A percentile compares a stretch with the other conserved stretches of the same genome.
These are phyloP conservation scores for Theropithecus gelada DNA, from an alignment of 2,113 vertebrate species.

Conservation along the genomic window DNA sequence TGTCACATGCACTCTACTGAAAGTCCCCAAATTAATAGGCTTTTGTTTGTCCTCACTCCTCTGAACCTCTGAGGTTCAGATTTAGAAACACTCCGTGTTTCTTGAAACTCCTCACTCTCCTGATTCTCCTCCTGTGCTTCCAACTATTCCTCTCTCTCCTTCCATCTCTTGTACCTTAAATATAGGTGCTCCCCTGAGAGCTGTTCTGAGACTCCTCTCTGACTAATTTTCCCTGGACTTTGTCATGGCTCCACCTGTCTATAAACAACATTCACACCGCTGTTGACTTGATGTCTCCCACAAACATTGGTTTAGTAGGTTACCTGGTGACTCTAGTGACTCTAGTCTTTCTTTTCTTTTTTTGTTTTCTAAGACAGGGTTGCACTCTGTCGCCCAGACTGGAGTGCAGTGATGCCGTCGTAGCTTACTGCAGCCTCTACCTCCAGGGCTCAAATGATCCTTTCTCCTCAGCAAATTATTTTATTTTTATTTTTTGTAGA, in stretches of 20 bases:
- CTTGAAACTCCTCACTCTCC: not conserved
- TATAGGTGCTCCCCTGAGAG: not conserved
- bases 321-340: not conserved
- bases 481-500: no score
- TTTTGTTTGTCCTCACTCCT: constrained; percentile 21
- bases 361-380: no score
- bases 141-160: not conserved
- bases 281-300: not conserved
- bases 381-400: no score
- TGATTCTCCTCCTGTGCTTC: not conserved
- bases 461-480: no score
- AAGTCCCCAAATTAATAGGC: constrained; percentile 19
- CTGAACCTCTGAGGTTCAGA: not conserved
- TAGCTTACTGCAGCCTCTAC: no score
- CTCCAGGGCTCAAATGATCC: no score
- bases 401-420: no score
- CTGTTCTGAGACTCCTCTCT: not conserved
- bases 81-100: not conserved
- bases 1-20: constrained; percentile 44
- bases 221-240: not conserved
- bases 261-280: not conserved
- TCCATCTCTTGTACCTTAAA: not conserved
- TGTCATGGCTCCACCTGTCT: not conserved
- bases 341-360: not conserved
- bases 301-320: not conserved